phyloP scores from a whole-genome alignment of 2,113 vertebrate species.

The Gadus chalcogrammus region DNA sequence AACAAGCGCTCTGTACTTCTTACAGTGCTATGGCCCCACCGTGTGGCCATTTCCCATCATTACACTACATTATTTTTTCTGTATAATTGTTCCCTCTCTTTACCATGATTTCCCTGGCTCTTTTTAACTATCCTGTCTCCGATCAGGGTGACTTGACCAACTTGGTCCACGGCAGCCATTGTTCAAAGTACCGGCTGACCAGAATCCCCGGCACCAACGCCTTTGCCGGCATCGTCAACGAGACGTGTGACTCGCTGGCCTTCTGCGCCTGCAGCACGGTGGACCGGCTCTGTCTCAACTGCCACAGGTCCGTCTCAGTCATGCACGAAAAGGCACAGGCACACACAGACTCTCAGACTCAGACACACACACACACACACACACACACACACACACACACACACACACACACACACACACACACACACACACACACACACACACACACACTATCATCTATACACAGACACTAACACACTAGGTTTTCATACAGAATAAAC shows the following conservation, averaged over 20 bases:
- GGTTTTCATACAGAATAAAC: too few relatives aligned
- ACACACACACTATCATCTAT: too few relatives aligned
- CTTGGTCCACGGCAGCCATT: slow-evolving; percentile 96
- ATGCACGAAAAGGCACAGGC: too few relatives aligned
- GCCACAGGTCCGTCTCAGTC: slow-evolving; percentile 81
- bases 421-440: too few relatives aligned
- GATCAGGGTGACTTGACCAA: slow-evolving; percentile 93
- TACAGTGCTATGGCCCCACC: slow-evolving; percentile 26
- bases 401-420: too few relatives aligned
- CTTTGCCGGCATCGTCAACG: slow-evolving; percentile 95
- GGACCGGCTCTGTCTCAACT: slow-evolving; percentile 97
- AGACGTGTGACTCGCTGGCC: slow-evolving; percentile 93
- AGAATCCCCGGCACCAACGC: slow-evolving; percentile 94
- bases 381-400: too few relatives aligned
- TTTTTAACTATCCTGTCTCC: neutral
- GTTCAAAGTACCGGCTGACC: slow-evolving; percentile 91
- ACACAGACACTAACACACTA: too few relatives aligned
- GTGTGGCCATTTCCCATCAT: slow-evolving; percentile 24
- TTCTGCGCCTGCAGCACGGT: slow-evolving; percentile 99
- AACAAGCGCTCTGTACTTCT: too few relatives aligned
- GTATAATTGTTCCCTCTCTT: neutral
- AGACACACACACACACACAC: too few relatives aligned
- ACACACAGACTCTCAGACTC: too few relatives aligned
- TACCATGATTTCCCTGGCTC: neutral
- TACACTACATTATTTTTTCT: slow-evolving; percentile 5